These are phyloP conservation scores for Sebastes trivittatus DNA, from an alignment of 2,797 vertebrate genomes.

Conservation along the genomic window DNA sequence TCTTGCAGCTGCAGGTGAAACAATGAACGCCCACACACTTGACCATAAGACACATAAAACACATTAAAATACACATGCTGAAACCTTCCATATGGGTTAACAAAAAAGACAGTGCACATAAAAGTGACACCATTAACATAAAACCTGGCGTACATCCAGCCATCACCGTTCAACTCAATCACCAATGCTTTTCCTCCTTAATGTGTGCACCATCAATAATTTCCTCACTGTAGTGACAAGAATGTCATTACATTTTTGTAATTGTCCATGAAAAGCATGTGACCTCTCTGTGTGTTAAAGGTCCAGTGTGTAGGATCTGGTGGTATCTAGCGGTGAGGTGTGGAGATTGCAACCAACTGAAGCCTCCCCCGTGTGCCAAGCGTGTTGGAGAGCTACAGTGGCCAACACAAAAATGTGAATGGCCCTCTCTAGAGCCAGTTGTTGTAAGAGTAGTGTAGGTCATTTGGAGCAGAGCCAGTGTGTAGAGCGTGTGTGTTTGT, in stretches of 20 bases:
- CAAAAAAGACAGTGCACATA: conserved; percentile 27
- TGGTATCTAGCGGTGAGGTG: too few species aligned
- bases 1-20: conserved; percentile 3
- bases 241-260: neutral
- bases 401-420: too few species aligned
- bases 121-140: conserved; percentile 12
- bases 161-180: neutral
- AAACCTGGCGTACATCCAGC: conserved; percentile 6
- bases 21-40: neutral
- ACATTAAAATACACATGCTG: conserved; percentile 19
- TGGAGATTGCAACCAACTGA: too few species aligned
- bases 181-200: neutral
- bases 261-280: neutral
- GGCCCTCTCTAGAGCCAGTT: too few species aligned
- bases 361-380: too few species aligned
- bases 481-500: too few species aligned
- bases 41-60: conserved; percentile 7
- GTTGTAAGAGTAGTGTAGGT: too few species aligned
- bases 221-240: neutral
- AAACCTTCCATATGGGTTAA: neutral
- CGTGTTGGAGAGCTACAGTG: too few species aligned
- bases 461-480: too few species aligned
- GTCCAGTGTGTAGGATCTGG: too few species aligned
- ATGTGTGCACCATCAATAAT: neutral
- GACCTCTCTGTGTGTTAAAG: neutral